phyloP scores from a whole-genome alignment of 30 jellyfish, hydroid and myxozoan species.

The Hydra vulgaris region DNA sequence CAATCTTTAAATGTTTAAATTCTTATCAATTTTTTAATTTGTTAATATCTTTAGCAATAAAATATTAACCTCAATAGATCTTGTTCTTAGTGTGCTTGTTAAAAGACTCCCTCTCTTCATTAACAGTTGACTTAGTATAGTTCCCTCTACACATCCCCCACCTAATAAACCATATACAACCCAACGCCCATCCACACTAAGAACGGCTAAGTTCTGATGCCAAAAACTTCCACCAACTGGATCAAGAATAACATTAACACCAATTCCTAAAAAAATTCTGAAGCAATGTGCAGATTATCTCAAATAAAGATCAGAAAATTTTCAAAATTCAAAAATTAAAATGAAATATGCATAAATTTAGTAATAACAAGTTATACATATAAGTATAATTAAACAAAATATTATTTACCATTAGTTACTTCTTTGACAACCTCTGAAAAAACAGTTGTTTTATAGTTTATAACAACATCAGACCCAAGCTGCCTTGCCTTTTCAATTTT shows the following conservation, averaged over 20 bases:
- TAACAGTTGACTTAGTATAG: conserved; percentile 40
- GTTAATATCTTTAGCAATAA: not conserved
- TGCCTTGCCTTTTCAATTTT: conserved; percentile 55
- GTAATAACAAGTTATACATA: too few species aligned
- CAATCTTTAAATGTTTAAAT: not conserved
- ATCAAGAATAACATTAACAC: conserved; percentile 72
- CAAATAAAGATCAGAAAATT: not conserved
- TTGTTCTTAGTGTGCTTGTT: conserved; percentile 68
- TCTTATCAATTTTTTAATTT: not conserved
- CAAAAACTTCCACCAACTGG: conserved; percentile 91
- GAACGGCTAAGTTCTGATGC: conserved; percentile 53
- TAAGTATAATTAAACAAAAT: too few species aligned
- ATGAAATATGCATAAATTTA: not conserved
- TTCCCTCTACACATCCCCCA: conserved; percentile 61
- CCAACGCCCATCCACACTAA: conserved; percentile 87
- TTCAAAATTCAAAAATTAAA: not conserved
- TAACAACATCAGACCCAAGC: conserved; percentile 74
- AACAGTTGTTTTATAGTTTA: conserved; percentile 67
- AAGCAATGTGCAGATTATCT: not conserved
- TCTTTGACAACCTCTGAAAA: conserved; percentile 53
- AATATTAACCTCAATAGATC: conserved; percentile 63
- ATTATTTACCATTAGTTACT: conserved; percentile 44
- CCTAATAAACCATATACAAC: conserved; percentile 89
- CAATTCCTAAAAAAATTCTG: conserved; percentile 37
- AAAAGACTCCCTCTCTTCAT: conserved; percentile 62